Evolutionary conservation across 2,113 vertebrate species (phyloP), one percentile per base, ranked within the genome.

Genomic region (Phalacrocorax pelagicus): DNA sequence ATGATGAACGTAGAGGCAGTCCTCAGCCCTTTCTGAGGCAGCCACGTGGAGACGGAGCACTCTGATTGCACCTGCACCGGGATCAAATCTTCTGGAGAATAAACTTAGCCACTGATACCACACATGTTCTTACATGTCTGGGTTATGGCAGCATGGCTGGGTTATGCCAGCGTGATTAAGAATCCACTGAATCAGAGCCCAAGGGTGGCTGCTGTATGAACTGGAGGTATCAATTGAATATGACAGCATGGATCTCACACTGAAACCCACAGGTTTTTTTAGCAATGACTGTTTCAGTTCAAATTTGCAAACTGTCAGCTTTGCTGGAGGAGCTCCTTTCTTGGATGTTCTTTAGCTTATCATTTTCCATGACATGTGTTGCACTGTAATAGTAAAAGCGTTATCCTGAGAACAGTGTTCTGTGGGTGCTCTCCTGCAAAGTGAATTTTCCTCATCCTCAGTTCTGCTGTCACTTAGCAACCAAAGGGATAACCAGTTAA

Each of bases 401-500:
- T 66, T 95, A 88, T 70, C 49, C 63, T 27, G 58, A 91, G 84
- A 92, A 82, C 32, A 63, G 54, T 34, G 20, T 95, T 92, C 81
- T 77, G 81, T 90, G 79, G 62, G 57, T 90, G 78, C 47, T 91
- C 27, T 90, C 17, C 70, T 55, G 26, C 7, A 85, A 92, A 94
- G 32, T 71, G 59, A 80, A 36, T 92, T 92, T 95, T 80, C 59
- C 22, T 90, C 20, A 70, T 65, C 16, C 32, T 77, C 62, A 40
- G 27, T 89, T 94, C 58, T 59, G 17, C 51, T 81, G 89, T 97
- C 86, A 96, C 96, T 86, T 96, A 96, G 94, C 92, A 96, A 96
- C 96, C 51, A 82, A 80, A 55, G 80, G 12, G 46, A 77, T 77
- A 93, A 83, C 54, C 66, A 57, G 62, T 47, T 42, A 95, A 90